These are phyloP conservation scores for Arrhamphus sclerolepis DNA, from an alignment of 2,797 vertebrate species.

Conservation along the genomic window DNA sequence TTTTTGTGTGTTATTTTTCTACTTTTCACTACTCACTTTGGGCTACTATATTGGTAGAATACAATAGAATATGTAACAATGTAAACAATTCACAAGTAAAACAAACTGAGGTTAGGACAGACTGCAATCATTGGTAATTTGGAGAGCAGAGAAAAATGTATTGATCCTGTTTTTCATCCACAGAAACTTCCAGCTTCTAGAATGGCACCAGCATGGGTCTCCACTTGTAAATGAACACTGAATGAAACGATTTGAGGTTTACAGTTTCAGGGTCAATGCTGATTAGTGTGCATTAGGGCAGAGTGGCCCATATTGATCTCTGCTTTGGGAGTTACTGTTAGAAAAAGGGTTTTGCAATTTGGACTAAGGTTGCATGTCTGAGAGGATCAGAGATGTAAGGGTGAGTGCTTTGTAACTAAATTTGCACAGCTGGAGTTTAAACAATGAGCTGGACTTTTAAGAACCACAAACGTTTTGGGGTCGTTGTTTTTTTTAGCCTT, in stretches of 20 bases:
- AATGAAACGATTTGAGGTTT: slow-evolving; percentile 48
- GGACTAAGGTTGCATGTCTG: slow-evolving; percentile 21
- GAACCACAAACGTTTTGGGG: neutral
- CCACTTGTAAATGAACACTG: slow-evolving; percentile 51
- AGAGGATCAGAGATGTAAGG: slow-evolving; percentile 33
- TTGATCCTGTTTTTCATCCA: slow-evolving; percentile 25
- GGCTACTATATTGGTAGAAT: no score
- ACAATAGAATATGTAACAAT: no score
- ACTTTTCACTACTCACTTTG: no score
- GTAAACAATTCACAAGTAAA: no score
- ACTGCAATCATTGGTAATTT: neutral
- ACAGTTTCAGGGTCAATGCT: slow-evolving; percentile 46
- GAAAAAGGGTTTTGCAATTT: slow-evolving; percentile 30
- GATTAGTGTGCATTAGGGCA: slow-evolving; percentile 53
- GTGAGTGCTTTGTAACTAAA: slow-evolving; percentile 48
- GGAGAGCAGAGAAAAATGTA: slow-evolving; percentile 13
- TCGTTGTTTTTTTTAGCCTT: neutral
- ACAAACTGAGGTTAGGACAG: no score
- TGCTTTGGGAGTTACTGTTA: slow-evolving; percentile 51
- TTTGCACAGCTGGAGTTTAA: slow-evolving; percentile 13
- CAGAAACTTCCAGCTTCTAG: slow-evolving; percentile 22
- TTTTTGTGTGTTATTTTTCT: no score
- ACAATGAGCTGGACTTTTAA: neutral
- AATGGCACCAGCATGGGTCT: slow-evolving; percentile 27
- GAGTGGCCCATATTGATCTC: slow-evolving; percentile 51